phyloP scores from a whole-genome alignment of 2,797 vertebrate species.

The Mastacembelus armatus region DNA sequence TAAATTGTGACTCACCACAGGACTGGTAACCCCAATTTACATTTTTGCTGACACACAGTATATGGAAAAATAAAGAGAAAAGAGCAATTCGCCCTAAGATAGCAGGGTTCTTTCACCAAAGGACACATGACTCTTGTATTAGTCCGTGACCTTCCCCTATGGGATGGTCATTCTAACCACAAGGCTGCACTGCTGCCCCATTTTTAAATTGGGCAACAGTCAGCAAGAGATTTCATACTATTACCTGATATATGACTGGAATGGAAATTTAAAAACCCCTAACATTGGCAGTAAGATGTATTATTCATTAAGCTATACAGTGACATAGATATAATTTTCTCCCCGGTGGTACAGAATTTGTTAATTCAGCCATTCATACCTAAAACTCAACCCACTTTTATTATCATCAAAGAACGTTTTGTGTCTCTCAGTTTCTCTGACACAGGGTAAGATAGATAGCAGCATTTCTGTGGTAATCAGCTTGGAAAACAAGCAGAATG shows the following conservation, averaged over 20 bases:
- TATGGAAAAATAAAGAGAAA: neutral
- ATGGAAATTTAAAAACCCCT: slow-evolving; percentile 1
- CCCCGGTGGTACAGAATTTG: neutral
- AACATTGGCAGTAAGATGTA: slow-evolving; percentile 16
- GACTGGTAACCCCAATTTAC: neutral
- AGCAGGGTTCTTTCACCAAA: slow-evolving; percentile 1
- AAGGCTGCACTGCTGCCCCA: slow-evolving; percentile 24
- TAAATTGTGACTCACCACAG: slow-evolving; percentile 16
- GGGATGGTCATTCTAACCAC: slow-evolving; percentile 14
- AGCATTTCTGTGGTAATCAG: slow-evolving; percentile 7
- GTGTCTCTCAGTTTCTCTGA: slow-evolving; percentile 13
- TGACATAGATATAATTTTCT: slow-evolving; percentile 7
- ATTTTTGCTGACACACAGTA: neutral
- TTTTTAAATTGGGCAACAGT: slow-evolving; percentile 29
- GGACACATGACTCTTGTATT: slow-evolving; percentile 7
- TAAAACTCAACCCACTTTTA: neutral
- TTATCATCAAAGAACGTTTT: neutral
- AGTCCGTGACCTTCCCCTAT: slow-evolving; percentile 29
- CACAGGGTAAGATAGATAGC: neutral
- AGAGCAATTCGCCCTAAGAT: neutral
- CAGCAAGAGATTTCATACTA: slow-evolving; percentile 12
- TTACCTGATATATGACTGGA: slow-evolving; percentile 26
- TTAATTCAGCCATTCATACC: neutral
- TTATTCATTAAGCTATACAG: slow-evolving; percentile 19
- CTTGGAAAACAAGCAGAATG: neutral